Evolutionary conservation across 2,113 vertebrate species (phyloP), one percentile per base, ranked within the genome.

Genomic region (Cranoglanis bouderius): DNA sequence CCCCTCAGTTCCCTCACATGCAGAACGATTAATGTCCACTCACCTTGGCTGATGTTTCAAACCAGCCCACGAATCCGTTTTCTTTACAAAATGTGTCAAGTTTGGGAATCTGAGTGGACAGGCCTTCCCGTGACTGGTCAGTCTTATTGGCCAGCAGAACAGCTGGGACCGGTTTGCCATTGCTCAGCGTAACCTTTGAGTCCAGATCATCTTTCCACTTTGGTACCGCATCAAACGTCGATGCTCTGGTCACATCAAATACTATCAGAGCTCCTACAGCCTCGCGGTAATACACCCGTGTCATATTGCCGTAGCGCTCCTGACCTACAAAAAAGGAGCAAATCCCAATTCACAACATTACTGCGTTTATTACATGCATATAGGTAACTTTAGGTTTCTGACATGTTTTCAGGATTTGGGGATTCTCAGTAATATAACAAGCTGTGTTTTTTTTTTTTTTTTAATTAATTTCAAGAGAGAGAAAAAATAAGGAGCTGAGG

Each of bases 221-320:
- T 57, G 95, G 93, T 59, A 97, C 92, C 0, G 96, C 96, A 86
- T 96, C 95, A 59, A 97, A 95, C 0, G 96, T 97, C 74, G 96
- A 95, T 53, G 94, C 88, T 3, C 96, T 88, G 16, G 96, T 96
- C 94, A 97, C 95, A 89, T 97, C 96, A 49, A 96, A 97, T 78
- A 97, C 96, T 4, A 97, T 95, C 0, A 97, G 91, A 0, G 96
- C 96, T 16, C 96, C 96, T 19, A 96, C 96, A 0, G 96, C 96
- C 90, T 97, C 96, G 1, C 95, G 91, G 94, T 97, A 97, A 93
- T 97, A 97, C 61, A 97, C 95, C 0, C 96, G 95, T 5, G 96
- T 97, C 96, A 97, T 97, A 93, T 97, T 95, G 40, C 96, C 96
- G 74, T 97, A 97, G n/a, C 96, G 94, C 70, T 97, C 96, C 88